Evolutionary conservation across 2,113 vertebrate genomes (phyloP).

Genomic region (Neolamprologus ventralis): DNA sequence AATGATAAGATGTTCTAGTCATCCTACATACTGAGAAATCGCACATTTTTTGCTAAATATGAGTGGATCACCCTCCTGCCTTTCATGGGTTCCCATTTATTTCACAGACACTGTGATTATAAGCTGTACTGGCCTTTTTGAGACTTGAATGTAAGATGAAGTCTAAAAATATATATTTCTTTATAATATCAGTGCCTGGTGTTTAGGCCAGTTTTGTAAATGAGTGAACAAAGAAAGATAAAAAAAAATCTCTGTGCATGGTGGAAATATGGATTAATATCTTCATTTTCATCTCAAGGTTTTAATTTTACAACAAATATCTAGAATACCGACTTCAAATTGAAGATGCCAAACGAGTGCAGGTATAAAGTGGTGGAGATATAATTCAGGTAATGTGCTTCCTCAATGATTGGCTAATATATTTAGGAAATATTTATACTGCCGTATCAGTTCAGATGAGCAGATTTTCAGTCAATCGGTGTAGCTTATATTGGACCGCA

Average conservation of each 20-base stretch:
- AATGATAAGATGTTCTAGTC: neutral
- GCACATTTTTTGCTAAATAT: neutral
- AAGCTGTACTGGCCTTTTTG: neutral
- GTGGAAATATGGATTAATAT: neutral
- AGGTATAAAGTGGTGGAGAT: neutral
- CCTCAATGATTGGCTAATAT: neutral
- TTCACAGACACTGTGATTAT: neutral
- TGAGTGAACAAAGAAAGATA: neutral
- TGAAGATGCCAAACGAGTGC: neutral
- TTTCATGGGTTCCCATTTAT: neutral
- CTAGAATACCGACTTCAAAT: neutral
- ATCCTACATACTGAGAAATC: neutral
- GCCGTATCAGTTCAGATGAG: neutral
- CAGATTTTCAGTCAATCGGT: neutral
- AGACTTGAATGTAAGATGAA: neutral
- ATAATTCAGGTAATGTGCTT: neutral
- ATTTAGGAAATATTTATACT: neutral
- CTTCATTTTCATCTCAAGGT: neutral
- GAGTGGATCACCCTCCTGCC: neutral
- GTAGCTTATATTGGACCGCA: conserved; percentile 18
- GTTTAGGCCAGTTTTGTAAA: neutral
- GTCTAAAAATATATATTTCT: neutral
- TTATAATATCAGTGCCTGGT: neutral
- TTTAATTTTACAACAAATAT: neutral
- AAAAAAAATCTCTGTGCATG: neutral